These are phyloP conservation scores for Pogonocherus hispidulus DNA, from an alignment of 2,888 invertebrate genomes.

Conservation along the genomic window DNA sequence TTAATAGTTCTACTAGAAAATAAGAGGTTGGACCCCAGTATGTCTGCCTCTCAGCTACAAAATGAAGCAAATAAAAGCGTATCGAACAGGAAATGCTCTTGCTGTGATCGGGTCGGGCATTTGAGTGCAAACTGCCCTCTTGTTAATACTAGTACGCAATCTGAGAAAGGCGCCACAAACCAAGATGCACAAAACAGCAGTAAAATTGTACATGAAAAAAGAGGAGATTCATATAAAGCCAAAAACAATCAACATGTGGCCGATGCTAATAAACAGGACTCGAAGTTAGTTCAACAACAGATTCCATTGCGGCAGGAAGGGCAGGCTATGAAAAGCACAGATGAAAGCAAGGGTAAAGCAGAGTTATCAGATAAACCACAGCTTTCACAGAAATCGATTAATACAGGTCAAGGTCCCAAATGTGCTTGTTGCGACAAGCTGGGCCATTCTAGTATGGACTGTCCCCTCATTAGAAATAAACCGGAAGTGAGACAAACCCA, in stretches of 20 bases:
- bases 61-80: background rate
- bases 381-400: background rate
- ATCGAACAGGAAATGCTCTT: background rate
- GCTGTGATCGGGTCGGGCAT: background rate
- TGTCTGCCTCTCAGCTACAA: background rate
- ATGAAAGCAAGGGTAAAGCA: too few relatives aligned
- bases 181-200: background rate
- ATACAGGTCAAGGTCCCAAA: background rate
- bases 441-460: background rate
- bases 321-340: too few relatives aligned
- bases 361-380: too few relatives aligned
- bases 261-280: background rate
- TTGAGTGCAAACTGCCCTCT: background rate
- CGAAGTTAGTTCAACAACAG: background rate
- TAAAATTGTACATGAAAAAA: background rate
- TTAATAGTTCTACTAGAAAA: slow-evolving; percentile 1
- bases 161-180: background rate
- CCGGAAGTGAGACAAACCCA: background rate
- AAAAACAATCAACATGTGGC: background rate
- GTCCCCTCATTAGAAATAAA: background rate
- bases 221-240: background rate
- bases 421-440: background rate
- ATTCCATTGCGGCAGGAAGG: background rate
- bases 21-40: background rate
- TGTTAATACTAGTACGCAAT: background rate